These are phyloP conservation scores for Leptinotarsa undecemlineata DNA, from an alignment of 1,140 invertebrate species.

Conservation along the genomic window DNA sequence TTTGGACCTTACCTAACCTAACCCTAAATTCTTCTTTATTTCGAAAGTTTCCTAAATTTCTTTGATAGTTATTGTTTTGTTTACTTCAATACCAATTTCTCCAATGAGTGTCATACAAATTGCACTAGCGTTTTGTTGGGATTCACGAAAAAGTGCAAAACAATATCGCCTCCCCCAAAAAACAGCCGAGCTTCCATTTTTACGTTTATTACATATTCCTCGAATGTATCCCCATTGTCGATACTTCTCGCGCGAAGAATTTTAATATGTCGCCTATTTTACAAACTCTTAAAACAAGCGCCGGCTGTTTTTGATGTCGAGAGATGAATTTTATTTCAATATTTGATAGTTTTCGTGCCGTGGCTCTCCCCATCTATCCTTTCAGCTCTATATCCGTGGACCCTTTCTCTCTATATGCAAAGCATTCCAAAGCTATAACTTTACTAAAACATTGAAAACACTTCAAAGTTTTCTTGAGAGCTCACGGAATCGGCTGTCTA, in stretches of 20 bases:
- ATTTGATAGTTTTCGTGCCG: slow-evolving; percentile 55
- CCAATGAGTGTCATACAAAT: too few relatives aligned
- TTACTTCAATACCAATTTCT: too few relatives aligned
- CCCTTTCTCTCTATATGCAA: slow-evolving; percentile 49
- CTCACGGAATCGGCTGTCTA: slow-evolving; percentile 21
- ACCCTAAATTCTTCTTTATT: too few relatives aligned
- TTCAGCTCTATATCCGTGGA: slow-evolving; percentile 34
- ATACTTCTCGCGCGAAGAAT: slow-evolving; percentile 45
- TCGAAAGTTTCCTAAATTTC: too few relatives aligned
- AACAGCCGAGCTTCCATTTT: not conserved
- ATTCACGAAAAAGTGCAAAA: not conserved
- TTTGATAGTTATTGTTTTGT: too few relatives aligned
- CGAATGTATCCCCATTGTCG: slow-evolving; percentile 40
- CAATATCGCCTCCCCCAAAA: not conserved
- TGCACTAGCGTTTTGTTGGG: too few relatives aligned
- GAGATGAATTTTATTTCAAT: slow-evolving; percentile 58
- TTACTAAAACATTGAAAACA: slow-evolving; percentile 51
- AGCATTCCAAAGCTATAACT: slow-evolving; percentile 49
- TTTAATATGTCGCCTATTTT: slow-evolving; percentile 54
- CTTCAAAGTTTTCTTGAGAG: slow-evolving; percentile 47
- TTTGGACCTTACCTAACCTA: too few relatives aligned
- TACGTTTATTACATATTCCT: slow-evolving; percentile 19
- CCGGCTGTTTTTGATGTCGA: slow-evolving; percentile 54
- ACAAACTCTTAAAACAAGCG: slow-evolving; percentile 55
- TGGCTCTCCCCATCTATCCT: slow-evolving; percentile 38